Conservation (phyloP, 2,888 invertebrate species). For the Masnerella sp. region DNA sequence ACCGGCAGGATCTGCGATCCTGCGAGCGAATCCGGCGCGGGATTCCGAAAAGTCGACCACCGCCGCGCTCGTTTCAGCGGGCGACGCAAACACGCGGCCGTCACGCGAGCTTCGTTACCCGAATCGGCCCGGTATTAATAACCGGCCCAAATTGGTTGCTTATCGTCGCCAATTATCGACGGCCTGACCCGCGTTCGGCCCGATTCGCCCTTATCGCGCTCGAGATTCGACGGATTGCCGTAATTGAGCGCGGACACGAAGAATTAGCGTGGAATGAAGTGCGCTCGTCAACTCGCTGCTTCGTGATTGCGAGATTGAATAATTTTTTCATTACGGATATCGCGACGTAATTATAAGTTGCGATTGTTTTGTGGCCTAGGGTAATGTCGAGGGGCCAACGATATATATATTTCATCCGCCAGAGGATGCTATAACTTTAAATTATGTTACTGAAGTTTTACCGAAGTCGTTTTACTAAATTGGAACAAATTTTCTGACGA, state of each 20-base stretch:
- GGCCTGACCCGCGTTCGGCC: neutral
- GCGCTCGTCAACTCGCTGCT: neutral
- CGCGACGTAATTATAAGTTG: too few relatives aligned
- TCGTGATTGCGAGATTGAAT: neutral
- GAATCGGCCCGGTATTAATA: neutral
- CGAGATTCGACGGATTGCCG: neutral
- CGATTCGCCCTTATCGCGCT: neutral
- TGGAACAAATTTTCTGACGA: too few relatives aligned
- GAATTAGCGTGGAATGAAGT: slow-evolving; percentile 1
- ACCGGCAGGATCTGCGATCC: slow-evolving; percentile 57
- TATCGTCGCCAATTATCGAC: slow-evolving; percentile 14
- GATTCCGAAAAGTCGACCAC: slow-evolving; percentile 63
- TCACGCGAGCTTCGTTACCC: slow-evolving; percentile 23
- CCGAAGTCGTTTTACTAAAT: too few relatives aligned
- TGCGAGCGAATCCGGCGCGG: slow-evolving; percentile 54
- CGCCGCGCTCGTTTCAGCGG: slow-evolving; percentile 50
- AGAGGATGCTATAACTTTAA: too few relatives aligned
- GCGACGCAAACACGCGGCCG: slow-evolving; percentile 18
- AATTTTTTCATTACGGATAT: neutral
- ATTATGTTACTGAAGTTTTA: too few relatives aligned
- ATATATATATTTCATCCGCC: too few relatives aligned
- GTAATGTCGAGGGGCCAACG: too few relatives aligned
- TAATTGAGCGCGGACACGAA: slow-evolving; percentile 10
- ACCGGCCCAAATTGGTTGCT: slow-evolving; percentile 8
- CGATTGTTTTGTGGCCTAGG: too few relatives aligned